Base-by-base conservation (phyloP, 92 coral and sea anemone genomes). In the Bergia sp. region DNA sequence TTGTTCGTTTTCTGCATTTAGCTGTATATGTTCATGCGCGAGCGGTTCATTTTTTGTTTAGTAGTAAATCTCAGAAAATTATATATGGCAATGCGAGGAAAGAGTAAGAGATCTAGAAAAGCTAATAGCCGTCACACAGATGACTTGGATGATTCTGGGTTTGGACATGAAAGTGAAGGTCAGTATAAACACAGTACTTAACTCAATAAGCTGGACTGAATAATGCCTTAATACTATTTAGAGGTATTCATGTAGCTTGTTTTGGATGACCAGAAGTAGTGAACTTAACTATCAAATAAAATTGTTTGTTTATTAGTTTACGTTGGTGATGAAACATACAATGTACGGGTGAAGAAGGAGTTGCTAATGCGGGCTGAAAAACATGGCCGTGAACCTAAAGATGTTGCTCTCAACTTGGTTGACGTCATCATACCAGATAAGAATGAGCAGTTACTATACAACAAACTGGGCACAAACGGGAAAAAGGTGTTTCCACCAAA, bases 401-500 rank as follows among this genome's bases (percentile, higher is more conserved):
- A 67, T 67, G 20, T 67, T 12, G 74, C 74, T 20, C 29, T 67
- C 21, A 67, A 67, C 29, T 21, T 67, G 74, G 74, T 67, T 11
- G 74, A 67, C 29, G 21, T 67, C 21, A 12, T 67, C 21, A 67
- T 67, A 12, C 74, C 74, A 21, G 21, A 12, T 21, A 67, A 67
- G 74, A 67, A 21, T 67, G 0, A 67, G 29, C 74, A 67, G 74
- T 67, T 21, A 67, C 74, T 11, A 21, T 67, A 67, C 74, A 67
- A 67, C 29, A 67, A 67, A 21, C 20, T 11, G 74, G 74, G 74
- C 74, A 67, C 74, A 67, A 67, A 67, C 74, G 29, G 29, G 21
- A 67, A 67, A 21, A 67, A 67, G 74, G 74, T 67, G 74, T 67
- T 67, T 21, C 74, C 74, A 11, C 74, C 74, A 12, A 67, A 21